phyloP scores from a whole-genome alignment of 2,113 vertebrate species.

The Progne subis region DNA sequence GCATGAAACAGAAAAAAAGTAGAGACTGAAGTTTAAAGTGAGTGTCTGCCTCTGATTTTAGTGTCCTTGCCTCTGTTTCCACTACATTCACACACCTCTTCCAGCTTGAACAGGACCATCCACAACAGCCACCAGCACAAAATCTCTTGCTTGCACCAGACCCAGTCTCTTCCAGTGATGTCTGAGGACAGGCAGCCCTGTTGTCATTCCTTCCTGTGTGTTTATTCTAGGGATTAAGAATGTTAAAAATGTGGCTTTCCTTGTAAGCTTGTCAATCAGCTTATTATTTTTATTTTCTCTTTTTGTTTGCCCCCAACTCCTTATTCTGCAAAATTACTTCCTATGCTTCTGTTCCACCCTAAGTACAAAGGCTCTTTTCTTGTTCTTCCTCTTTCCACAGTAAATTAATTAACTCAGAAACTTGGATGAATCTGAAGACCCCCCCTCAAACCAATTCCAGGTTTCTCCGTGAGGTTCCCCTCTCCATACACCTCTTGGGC shows the following conservation, averaged over 20 bases:
- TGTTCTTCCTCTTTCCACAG: conserved; percentile 46
- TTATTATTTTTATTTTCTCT: conserved; percentile 49
- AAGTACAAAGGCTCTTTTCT: conserved; percentile 53
- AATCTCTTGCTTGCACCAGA: not conserved
- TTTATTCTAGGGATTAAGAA: conserved; percentile 45
- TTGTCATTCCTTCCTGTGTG: not conserved
- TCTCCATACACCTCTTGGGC: not conserved
- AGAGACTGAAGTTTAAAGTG: not conserved
- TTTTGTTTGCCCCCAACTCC: conserved; percentile 39
- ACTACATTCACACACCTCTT: not conserved
- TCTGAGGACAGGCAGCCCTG: not conserved
- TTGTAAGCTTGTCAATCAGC: conserved; percentile 40
- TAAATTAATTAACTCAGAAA: conserved; percentile 52
- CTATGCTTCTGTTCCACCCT: conserved; percentile 28
- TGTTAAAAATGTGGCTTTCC: conserved; percentile 50
- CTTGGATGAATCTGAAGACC: conserved; percentile 2
- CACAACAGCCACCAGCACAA: not conserved
- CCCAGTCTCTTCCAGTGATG: not conserved
- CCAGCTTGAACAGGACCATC: not conserved
- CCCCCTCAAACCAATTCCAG: not conserved
- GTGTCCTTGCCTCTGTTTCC: not conserved
- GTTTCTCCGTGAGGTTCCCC: not conserved
- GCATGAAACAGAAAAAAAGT: not conserved
- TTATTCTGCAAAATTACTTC: not conserved
- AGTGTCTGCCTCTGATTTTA: not conserved